These are phyloP conservation scores for Hippocampus comes DNA, from an alignment of 2,113 vertebrate species.

Conservation along the genomic window DNA sequence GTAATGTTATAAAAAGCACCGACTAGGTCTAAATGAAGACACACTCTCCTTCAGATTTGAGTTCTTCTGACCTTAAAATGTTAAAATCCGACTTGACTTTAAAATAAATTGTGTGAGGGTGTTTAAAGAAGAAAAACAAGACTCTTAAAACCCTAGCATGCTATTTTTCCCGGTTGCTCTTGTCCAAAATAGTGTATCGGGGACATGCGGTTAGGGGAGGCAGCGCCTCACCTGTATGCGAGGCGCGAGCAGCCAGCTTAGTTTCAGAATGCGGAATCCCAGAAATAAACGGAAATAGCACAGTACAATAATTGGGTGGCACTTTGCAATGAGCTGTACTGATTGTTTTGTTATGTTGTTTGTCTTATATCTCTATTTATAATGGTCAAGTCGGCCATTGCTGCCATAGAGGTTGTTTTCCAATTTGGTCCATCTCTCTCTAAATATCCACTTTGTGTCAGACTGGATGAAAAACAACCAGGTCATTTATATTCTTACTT, in stretches of 20 bases:
- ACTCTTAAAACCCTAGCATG: too few relatives aligned
- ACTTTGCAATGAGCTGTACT: not conserved
- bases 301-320: too few relatives aligned
- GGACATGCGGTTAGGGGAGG: too few relatives aligned
- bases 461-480: constrained; percentile 67
- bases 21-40: not conserved
- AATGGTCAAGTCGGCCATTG: not conserved
- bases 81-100: not conserved
- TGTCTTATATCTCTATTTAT: not conserved
- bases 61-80: not conserved
- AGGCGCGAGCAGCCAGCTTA: too few relatives aligned
- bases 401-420: not conserved
- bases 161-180: too few relatives aligned
- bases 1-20: not conserved
- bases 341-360: not conserved
- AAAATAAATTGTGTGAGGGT: not conserved
- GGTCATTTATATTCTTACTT: constrained; percentile 76
- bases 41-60: not conserved
- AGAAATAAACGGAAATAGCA: too few relatives aligned
- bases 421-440: constrained; percentile 38
- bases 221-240: too few relatives aligned
- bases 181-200: too few relatives aligned
- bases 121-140: too few relatives aligned
- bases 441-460: constrained; percentile 69
- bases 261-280: too few relatives aligned